These are phyloP conservation scores for Poeciliopsis infans DNA, from an alignment of 2,797 vertebrate genomes.

Conservation along the genomic window DNA sequence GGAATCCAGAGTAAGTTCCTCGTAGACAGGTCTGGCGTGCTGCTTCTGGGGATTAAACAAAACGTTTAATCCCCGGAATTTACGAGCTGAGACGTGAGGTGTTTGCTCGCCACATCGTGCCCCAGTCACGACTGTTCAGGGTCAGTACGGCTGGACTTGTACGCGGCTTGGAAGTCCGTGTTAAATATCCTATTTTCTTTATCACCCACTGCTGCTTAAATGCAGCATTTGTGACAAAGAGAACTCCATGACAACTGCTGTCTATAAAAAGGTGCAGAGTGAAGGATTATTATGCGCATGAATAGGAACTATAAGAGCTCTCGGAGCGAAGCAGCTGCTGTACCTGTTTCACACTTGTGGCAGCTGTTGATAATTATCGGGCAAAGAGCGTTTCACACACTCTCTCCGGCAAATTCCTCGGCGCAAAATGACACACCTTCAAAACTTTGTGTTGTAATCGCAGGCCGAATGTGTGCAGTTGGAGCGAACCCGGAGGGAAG, in stretches of 20 bases:
- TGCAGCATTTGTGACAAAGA: conserved; percentile 21
- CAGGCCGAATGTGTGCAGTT: conserved; percentile 18
- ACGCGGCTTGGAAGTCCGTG: conserved; percentile 27
- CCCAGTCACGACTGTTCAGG: conserved; percentile 22
- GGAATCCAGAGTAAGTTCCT: conserved; percentile 37
- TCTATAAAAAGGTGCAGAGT: conserved; percentile 33
- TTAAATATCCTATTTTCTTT: conserved; percentile 31
- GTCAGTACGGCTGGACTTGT: background rate
- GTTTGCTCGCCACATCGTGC: conserved; percentile 17
- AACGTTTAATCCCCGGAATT: conserved; percentile 46
- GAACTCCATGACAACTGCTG: conserved; percentile 39
- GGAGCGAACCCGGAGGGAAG: conserved; percentile 1
- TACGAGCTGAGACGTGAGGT: conserved; percentile 23
- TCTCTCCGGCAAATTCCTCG: conserved; percentile 38
- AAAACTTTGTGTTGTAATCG: conserved; percentile 38
- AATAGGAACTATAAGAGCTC: conserved; percentile 16
- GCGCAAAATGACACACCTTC: conserved; percentile 40
- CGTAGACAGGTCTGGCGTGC: conserved; percentile 26
- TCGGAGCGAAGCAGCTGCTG: conserved; percentile 34
- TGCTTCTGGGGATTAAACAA: conserved; percentile 27
- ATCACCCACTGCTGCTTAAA: conserved; percentile 46
- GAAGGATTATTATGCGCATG: conserved; percentile 31
- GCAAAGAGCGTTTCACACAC: conserved; percentile 45
- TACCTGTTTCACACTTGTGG: conserved; percentile 52
- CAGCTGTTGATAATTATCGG: conserved; percentile 64